Percentiles rank a stretch among this genome's conserved stretches.
Evolutionary conservation across 1,140 invertebrate genomes (phyloP).

Genomic region (Coptotermes formosanus): DNA sequence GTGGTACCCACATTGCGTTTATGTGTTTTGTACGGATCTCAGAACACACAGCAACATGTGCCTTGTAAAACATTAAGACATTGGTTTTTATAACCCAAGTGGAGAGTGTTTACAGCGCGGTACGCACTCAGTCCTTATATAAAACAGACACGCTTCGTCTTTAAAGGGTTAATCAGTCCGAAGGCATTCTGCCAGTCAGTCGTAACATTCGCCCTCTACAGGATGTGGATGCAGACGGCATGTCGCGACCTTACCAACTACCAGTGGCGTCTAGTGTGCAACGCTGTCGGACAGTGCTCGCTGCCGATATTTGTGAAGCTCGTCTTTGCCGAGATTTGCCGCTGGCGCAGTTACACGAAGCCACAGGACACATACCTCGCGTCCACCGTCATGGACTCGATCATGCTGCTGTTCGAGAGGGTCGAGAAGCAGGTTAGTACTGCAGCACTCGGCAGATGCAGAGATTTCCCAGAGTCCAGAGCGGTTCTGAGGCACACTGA

Average conservation of each 20-base stretch:
- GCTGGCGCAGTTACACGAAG: constrained; percentile 96
- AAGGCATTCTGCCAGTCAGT: neutral
- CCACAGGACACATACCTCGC: constrained; percentile 88
- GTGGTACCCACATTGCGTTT: no score
- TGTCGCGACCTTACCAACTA: constrained; percentile 85
- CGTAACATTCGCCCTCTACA: constrained; percentile 42
- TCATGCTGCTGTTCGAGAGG: constrained; percentile 94
- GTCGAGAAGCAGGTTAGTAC: constrained; percentile 80
- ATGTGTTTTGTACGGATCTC: no score
- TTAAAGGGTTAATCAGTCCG: no score
- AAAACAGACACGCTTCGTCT: no score
- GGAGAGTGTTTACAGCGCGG: no score
- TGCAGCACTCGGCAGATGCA: neutral
- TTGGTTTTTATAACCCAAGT: no score
- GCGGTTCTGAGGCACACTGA: no score
- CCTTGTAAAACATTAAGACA: no score
- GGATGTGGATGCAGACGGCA: constrained; percentile 91
- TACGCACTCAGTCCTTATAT: no score
- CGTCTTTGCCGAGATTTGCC: constrained; percentile 92
- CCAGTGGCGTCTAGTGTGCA: constrained; percentile 92
- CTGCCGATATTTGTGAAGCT: constrained; percentile 97
- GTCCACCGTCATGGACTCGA: constrained; percentile 95
- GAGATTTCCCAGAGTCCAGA: no score
- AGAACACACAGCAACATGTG: no score
- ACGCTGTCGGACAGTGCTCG: constrained; percentile 90